phyloP scores from a whole-genome alignment of 2,888 invertebrate genomes.

The Polylopha cassiicola region DNA sequence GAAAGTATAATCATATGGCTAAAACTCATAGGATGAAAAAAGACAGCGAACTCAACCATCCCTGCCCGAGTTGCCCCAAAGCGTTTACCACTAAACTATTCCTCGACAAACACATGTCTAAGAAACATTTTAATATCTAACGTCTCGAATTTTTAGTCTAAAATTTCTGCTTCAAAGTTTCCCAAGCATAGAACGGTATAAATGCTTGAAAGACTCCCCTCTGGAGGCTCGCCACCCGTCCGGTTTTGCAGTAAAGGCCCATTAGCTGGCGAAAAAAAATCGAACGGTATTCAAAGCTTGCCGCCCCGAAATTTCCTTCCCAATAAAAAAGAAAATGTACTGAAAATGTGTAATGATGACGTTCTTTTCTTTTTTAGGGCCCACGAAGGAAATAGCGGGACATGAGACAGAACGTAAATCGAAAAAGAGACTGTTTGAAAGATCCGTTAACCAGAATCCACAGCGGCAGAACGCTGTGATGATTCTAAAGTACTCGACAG shows the following conservation, averaged over 20 bases:
- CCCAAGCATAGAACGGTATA: no score
- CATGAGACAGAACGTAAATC: slow-evolving; percentile 60
- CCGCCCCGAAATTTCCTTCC: slow-evolving; percentile 22
- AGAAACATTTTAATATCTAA: slow-evolving; percentile 68
- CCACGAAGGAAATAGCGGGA: slow-evolving; percentile 59
- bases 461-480: slow-evolving; percentile 68
- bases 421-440: slow-evolving; percentile 70
- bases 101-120: slow-evolving; percentile 73
- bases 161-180: not conserved
- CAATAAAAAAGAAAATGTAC: slow-evolving; percentile 30
- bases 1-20: slow-evolving; percentile 69
- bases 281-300: no score
- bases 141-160: not conserved
- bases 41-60: slow-evolving; percentile 61
- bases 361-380: slow-evolving; percentile 72
- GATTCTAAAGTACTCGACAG: slow-evolving; percentile 61
- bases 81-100: slow-evolving; percentile 74
- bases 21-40: slow-evolving; percentile 64
- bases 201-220: no score
- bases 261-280: no score
- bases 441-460: slow-evolving; percentile 69
- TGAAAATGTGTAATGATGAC: slow-evolving; percentile 58
- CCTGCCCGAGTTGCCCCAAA: slow-evolving; percentile 70
- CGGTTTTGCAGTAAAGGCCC: no score
- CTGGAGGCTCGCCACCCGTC: no score